These are phyloP conservation scores for Conchocele bisecta DNA, from an alignment of 2,888 invertebrate genomes.

Conservation along the genomic window DNA sequence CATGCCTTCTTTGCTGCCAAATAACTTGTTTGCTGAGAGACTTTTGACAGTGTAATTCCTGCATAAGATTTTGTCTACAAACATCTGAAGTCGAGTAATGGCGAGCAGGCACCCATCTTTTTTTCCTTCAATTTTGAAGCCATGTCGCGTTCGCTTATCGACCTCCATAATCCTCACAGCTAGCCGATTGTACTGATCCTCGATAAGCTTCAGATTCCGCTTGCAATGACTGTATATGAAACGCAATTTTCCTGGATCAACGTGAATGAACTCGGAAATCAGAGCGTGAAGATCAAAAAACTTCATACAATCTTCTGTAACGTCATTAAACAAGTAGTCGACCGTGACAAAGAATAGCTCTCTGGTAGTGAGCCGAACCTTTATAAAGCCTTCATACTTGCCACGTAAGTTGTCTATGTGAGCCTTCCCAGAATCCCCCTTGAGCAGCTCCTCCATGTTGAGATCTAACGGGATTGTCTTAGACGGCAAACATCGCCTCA, in stretches of 20 bases:
- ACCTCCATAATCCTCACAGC: constrained; percentile 15
- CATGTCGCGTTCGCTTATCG: constrained; percentile 6
- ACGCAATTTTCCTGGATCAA: constrained; percentile 16
- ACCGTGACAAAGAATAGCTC: constrained; percentile 14
- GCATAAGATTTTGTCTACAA: constrained; percentile 26
- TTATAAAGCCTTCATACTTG: constrained; percentile 11
- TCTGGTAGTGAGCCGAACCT: neutral
- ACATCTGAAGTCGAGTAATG: constrained; percentile 4
- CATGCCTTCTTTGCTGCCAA: constrained; percentile 16
- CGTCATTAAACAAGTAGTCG: constrained; percentile 15
- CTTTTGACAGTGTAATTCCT: constrained; percentile 28
- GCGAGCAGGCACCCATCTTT: constrained; percentile 40
- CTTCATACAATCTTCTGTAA: constrained; percentile 24
- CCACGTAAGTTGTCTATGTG: neutral
- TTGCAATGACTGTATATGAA: constrained; percentile 25
- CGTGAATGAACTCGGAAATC: constrained; percentile 21
- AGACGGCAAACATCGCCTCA: neutral
- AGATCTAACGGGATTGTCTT: constrained; percentile 8
- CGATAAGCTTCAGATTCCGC: constrained; percentile 26
- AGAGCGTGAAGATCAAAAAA: constrained; percentile 38
- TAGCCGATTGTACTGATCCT: constrained; percentile 28
- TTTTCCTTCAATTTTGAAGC: constrained; percentile 38
- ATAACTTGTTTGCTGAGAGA: constrained; percentile 9
- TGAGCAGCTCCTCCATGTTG: neutral
- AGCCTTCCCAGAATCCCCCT: neutral